Evolutionary conservation across 1,140 invertebrate genomes (phyloP), one percentile per base, ranked within the genome.

Genomic region (Drosophila aff.): DNA sequence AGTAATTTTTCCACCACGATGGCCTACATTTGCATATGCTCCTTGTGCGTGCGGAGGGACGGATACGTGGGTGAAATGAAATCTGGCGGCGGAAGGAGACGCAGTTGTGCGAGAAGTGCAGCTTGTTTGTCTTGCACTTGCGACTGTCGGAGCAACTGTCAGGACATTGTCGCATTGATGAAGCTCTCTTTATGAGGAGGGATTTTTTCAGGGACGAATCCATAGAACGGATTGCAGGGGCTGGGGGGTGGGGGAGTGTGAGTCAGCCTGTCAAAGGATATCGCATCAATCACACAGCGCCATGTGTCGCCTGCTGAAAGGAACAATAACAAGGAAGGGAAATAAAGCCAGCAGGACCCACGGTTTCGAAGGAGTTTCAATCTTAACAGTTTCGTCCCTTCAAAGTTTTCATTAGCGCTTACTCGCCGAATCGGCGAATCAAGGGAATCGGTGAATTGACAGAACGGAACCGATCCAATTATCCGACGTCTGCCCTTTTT

Each of bases 71-170:
- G 46, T 2, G 61, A 18, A 16, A 38, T 18, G 47, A 47, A 46
- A 44, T 18, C 28, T n/a, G 52, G 36, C n/a, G 33, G 43, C 46
- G 46, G 21, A 13, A 16, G 66, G 28, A 18, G 61, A 49, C 38
- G 65, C 79, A 76, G 43, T 44, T 58, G 72, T 10, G 58, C 58
- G 55, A 80, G 38, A 76, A 77, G 62, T 72, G 76, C 77, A 73
- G 77, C 59, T 61, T 80, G 81, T 76, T 84, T 84, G 81, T 68
- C 66, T 80, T 77, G 66, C 81, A 74, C 72, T 83, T 76, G 62
- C 81, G 55, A 67, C 68, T 74, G 80, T 58, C 61, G 47, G 16
- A 47, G 49, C 64, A 68, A 44, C 58, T 81, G 76, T 80, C 81
- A 59, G 60, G 50, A 53, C 71, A 66, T 76, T 79, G 64, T 83